These are phyloP conservation scores for Caerostris extrusa DNA, from an alignment of 1,140 invertebrate species.

Conservation along the genomic window DNA sequence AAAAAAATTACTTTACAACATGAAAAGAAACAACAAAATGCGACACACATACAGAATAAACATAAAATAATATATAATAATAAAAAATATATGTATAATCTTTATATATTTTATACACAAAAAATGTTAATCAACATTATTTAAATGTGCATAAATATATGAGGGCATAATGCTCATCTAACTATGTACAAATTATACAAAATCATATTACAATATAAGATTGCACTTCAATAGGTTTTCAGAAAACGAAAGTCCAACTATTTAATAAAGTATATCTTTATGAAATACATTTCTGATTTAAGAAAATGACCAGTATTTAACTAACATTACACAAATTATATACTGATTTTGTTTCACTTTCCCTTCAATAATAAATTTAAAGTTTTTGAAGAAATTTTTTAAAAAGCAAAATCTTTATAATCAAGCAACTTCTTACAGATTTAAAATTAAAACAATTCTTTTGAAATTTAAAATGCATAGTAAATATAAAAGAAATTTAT, in stretches of 20 bases:
- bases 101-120: neutral
- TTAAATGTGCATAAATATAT: neutral
- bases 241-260: neutral
- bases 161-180: neutral
- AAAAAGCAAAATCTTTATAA: no score
- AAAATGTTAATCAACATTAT: neutral
- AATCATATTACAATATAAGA: neutral
- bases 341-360: no score
- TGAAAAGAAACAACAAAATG: neutral
- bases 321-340: no score
- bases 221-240: slow-evolving; percentile 8
- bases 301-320: no score
- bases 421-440: no score
- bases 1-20: slow-evolving; percentile 63
- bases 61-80: neutral
- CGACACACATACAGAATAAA: neutral
- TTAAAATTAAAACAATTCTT: no score
- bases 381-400: no score
- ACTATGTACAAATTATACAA: neutral
- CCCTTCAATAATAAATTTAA: no score
- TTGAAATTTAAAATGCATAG: no score
- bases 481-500: no score
- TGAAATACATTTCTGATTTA: no score
- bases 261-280: no score
- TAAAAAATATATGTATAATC: neutral